phyloP scores from a whole-genome alignment of 2,797 vertebrate genomes.

The Phrynocephalus guinanensis region DNA sequence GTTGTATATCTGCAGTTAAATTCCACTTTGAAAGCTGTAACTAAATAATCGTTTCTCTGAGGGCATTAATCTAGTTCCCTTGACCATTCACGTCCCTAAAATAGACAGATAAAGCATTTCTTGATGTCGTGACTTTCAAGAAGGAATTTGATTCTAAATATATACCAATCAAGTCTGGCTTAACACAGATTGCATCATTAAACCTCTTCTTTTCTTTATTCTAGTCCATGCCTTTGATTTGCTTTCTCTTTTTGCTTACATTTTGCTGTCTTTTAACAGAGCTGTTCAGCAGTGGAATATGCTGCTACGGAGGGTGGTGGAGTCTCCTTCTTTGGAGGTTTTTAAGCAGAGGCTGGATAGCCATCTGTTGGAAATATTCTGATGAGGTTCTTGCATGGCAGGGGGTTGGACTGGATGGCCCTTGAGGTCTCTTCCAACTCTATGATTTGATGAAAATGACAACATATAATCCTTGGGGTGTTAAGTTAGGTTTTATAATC shows the following conservation, averaged over 20 bases:
- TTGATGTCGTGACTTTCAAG: constrained; percentile 68
- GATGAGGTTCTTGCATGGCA: too few species aligned
- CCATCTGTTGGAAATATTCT: too few species aligned
- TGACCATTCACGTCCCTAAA: constrained; percentile 39
- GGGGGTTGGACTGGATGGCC: too few species aligned
- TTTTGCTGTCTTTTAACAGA: background rate
- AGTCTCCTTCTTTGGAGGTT: too few species aligned
- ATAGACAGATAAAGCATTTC: constrained; percentile 52
- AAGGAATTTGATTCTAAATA: constrained; percentile 66
- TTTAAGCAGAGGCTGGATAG: too few species aligned
- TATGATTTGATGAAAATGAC: background rate
- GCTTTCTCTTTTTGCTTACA: background rate
- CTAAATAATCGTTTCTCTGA: constrained; percentile 3
- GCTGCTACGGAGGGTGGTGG: too few species aligned
- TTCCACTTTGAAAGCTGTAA: constrained; percentile 29
- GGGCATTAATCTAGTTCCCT: fast-evolving
- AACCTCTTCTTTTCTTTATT: background rate
- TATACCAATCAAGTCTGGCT: constrained; percentile 12
- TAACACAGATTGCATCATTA: constrained; percentile 1
- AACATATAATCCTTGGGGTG: background rate
- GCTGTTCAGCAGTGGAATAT: too few species aligned
- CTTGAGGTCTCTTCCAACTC: too few species aligned
- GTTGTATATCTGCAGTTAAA: constrained; percentile 1
- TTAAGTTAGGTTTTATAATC: background rate
- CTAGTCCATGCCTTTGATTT: background rate